A percentile compares a stretch with the other conserved stretches of the same genome.
phyloP scores from a whole-genome alignment of 92 coral and sea anemone genomes.

The Siderastrea siderea region DNA sequence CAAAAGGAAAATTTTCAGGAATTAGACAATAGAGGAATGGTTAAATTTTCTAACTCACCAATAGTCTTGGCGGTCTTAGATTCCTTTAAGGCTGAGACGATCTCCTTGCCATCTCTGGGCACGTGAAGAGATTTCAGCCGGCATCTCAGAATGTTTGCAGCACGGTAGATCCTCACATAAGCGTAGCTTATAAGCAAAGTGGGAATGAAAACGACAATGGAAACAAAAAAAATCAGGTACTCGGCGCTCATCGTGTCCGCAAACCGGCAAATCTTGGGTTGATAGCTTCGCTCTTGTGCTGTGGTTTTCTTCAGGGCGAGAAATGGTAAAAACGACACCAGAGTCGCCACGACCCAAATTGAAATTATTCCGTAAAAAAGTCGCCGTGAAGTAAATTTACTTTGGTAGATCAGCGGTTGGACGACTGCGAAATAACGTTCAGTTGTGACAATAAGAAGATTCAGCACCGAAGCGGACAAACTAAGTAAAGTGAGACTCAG shows the following conservation, averaged over 20 bases:
- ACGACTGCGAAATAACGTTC: constrained; percentile 71
- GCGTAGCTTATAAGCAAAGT: constrained; percentile 52
- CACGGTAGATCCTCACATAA: constrained; percentile 51
- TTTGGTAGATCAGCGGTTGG: constrained; percentile 41
- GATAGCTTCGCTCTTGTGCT: constrained; percentile 26
- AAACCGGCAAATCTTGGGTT: constrained; percentile 61
- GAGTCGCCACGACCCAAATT: constrained; percentile 37
- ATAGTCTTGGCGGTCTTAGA: constrained; percentile 65
- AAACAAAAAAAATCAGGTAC: constrained; percentile 42
- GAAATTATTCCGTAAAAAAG: constrained; percentile 17
- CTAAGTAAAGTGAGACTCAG: constrained; percentile 65
- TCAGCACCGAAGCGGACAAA: constrained; percentile 68
- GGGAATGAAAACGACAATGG: constrained; percentile 48
- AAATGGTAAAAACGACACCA: constrained; percentile 60
- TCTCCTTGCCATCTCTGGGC: not conserved
- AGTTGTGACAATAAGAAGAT: constrained; percentile 51
- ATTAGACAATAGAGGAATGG: too few relatives aligned
- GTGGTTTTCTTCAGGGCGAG: constrained; percentile 26
- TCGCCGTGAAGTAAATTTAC: constrained; percentile 32
- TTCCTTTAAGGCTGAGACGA: constrained; percentile 44
- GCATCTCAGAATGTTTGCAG: constrained; percentile 40
- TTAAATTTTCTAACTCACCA: constrained; percentile 37
- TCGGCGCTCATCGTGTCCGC: constrained; percentile 64
- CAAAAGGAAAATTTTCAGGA: not conserved
- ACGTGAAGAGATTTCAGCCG: constrained; percentile 46